Conservation (phyloP, 2,113 vertebrate genomes). For the Otus sunia region DNA sequence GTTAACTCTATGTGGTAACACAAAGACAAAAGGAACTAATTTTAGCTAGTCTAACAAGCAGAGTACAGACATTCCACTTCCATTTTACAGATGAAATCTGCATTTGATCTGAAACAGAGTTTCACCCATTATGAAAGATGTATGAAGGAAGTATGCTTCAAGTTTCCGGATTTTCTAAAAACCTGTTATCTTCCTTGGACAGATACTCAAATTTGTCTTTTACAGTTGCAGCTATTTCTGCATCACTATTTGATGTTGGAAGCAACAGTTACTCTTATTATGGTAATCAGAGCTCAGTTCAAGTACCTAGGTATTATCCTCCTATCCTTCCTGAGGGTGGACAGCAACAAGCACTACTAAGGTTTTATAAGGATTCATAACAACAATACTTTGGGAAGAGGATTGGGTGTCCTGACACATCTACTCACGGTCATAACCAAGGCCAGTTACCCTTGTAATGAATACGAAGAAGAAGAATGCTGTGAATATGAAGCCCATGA, state of each 20-base stretch:
- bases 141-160: background rate
- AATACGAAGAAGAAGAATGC: conserved; percentile 86
- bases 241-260: background rate
- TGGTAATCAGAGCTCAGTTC: background rate
- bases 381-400: background rate
- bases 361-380: background rate
- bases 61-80: background rate
- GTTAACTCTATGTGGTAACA: background rate
- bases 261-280: background rate
- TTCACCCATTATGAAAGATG: background rate
- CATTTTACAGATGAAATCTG: background rate
- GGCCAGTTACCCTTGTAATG: conserved; percentile 76
- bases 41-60: background rate
- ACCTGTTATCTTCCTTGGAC: background rate
- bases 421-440: conserved; percentile 85
- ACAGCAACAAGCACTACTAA: background rate
- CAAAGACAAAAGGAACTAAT: background rate
- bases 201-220: background rate
- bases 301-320: background rate
- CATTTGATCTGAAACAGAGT: background rate
- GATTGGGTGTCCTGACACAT: background rate
- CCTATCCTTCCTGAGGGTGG: background rate
- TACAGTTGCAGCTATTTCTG: background rate
- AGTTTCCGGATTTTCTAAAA: background rate
- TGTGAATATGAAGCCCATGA: conserved; percentile 86